Base-by-base conservation (phyloP, 1,140 invertebrate species). In the Schlechtendalia chinensis region DNA sequence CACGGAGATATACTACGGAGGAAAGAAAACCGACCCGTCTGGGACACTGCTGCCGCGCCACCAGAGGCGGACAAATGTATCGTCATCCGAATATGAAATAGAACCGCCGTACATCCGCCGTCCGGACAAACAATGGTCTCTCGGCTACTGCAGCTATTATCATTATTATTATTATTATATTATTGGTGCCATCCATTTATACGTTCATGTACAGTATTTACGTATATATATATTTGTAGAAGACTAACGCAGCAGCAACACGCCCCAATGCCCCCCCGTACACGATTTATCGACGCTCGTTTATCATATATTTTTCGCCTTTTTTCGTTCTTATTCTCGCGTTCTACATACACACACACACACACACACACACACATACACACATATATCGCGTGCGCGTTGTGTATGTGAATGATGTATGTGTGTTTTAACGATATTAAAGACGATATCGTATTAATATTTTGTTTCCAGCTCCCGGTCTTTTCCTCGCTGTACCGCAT, bases 121-220 rank as follows among this genome's bases (percentile, higher is more conserved):
- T 72, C 69, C 69, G 54, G 69, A 72, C 69, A 72, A 72, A 72
- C 69, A 72, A 72, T 72, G 69, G 69, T 72, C 69, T 72, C 69
- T 72, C 69, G 69, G 5, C 22, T 72, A 47, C 67, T 71, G n/a
- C n/a, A n/a, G n/a, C n/a, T n/a, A n/a, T n/a, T n/a, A n/a, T n/a
- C n/a, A 71, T 27, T 71, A 71, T 69, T 69, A 69, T 50, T 71
- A 72, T 72, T 54, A 54, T 54, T 54, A 54, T 53, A 54, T 29
- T 72, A 72, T 72, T 72, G 69, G 69, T 72, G 69, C 69, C 69
- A 72, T 72, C 69, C 69, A 72, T 72, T 72, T 72, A 29, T 54
- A 14, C 24, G 12, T 63, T 17, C 16, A 27, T 63, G 4, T 63
- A 63, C 59, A 63, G n/a, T n/a, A 59, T 27, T 8, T 67, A 45